Conservation (phyloP, 2,888 invertebrate species). For the Elegia similella region DNA sequence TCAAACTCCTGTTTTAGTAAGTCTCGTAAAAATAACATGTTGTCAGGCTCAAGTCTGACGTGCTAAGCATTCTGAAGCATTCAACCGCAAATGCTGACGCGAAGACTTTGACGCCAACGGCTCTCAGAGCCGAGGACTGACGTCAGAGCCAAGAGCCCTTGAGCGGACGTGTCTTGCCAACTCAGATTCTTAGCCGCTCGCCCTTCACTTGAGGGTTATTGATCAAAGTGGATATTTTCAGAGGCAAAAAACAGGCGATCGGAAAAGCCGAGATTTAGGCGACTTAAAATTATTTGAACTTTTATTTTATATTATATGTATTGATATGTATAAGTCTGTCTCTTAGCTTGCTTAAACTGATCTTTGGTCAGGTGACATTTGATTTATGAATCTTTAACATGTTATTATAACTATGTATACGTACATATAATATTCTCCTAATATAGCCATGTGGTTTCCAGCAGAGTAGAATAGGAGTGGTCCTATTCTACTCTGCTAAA, state of each 20-base stretch:
- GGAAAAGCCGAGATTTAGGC: constrained; percentile 17
- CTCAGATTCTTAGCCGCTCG: constrained; percentile 49
- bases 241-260: constrained; percentile 26
- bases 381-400: too few species aligned
- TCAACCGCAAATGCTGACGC: constrained; percentile 62
- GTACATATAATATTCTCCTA: too few species aligned
- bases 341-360: too few species aligned
- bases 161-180: constrained; percentile 52
- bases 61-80: constrained; percentile 24
- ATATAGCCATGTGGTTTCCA: too few species aligned
- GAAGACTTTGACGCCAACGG: constrained; percentile 56
- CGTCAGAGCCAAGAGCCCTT: constrained; percentile 52
- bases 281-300: not conserved
- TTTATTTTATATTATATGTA: too few species aligned
- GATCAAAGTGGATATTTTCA: constrained; percentile 50
- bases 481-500: too few species aligned
- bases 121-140: constrained; percentile 53
- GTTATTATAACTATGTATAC: not conserved
- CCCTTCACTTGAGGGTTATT: constrained; percentile 45
- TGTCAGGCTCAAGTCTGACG: not conserved
- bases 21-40: not conserved
- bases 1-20: too few species aligned
- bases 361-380: too few species aligned
- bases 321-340: too few species aligned
- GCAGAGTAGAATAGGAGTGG: too few species aligned